These are phyloP conservation scores for Drosophila orosa DNA, from an alignment of 1,140 invertebrate genomes.

Conservation along the genomic window DNA sequence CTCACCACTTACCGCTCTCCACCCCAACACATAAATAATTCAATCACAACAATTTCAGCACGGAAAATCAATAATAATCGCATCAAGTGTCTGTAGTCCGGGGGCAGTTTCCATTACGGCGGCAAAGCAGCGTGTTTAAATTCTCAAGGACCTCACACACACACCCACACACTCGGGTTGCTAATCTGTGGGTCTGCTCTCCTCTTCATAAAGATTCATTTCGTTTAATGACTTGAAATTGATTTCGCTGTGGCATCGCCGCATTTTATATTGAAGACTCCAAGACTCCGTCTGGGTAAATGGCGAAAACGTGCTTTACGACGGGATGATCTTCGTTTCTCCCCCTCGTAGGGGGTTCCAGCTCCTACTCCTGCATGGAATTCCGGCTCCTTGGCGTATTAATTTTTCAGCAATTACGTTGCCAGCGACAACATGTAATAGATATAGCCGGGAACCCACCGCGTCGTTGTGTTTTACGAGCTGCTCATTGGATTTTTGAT, in stretches of 20 bases:
- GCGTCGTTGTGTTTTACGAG: conserved; percentile 65
- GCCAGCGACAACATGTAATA: conserved; percentile 75
- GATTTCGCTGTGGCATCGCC: conserved; percentile 76
- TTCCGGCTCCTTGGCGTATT: conserved; percentile 61
- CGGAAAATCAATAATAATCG: conserved; percentile 78
- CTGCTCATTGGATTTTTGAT: conserved; percentile 82
- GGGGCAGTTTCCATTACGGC: conserved; percentile 45
- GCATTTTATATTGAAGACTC: conserved; percentile 61
- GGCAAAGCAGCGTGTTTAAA: conserved; percentile 63
- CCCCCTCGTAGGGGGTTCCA: conserved; percentile 13
- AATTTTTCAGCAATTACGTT: conserved; percentile 82
- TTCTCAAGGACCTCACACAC: conserved; percentile 37
- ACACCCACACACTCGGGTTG: conserved; percentile 19
- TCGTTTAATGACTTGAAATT: conserved; percentile 84
- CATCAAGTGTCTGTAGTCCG: conserved; percentile 47
- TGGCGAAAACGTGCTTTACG: conserved; percentile 78
- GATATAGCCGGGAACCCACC: conserved; percentile 40
- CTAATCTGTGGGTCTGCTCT: conserved; percentile 46
- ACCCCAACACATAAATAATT: conserved; percentile 60
- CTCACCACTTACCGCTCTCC: conserved; percentile 25
- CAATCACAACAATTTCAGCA: conserved; percentile 62
- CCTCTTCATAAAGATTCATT: conserved; percentile 80
- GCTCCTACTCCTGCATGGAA: conserved; percentile 7
- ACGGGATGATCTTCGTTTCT: conserved; percentile 57
- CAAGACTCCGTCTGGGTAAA: conserved; percentile 55